phyloP scores from a whole-genome alignment of 2,888 invertebrate species.

The Scrobipalpa atriplicella region DNA sequence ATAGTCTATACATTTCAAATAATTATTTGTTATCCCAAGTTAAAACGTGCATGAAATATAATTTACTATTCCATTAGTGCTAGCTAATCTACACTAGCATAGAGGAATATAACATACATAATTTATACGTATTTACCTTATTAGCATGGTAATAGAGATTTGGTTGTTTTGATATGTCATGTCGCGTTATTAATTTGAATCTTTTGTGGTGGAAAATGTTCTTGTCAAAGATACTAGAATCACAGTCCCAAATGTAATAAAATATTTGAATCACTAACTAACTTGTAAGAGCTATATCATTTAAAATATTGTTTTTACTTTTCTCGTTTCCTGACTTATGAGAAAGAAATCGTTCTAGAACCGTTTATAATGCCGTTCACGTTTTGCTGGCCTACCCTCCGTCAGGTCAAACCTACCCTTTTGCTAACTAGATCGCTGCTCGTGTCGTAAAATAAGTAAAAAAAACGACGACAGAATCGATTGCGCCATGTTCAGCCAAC shows the following conservation, averaged over 20 bases:
- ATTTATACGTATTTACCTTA: neutral
- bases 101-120: too few relatives aligned
- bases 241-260: too few relatives aligned
- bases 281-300: neutral
- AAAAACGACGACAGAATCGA: neutral
- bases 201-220: too few relatives aligned
- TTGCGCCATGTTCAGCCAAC: neutral
- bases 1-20: too few relatives aligned
- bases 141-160: neutral
- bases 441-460: neutral
- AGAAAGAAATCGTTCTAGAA: neutral
- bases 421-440: neutral
- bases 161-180: neutral
- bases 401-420: neutral
- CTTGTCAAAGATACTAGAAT: too few relatives aligned
- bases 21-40: too few relatives aligned
- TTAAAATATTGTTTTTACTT: neutral
- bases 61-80: neutral
- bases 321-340: neutral
- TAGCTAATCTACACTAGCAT: conserved; percentile 5
- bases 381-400: neutral
- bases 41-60: neutral
- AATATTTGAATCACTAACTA: too few relatives aligned
- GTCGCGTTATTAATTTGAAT: too few relatives aligned
- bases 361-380: neutral